Evolutionary conservation across 2,113 vertebrate species (phyloP).

Genomic region (Choloepus hoffmanni): DNA sequence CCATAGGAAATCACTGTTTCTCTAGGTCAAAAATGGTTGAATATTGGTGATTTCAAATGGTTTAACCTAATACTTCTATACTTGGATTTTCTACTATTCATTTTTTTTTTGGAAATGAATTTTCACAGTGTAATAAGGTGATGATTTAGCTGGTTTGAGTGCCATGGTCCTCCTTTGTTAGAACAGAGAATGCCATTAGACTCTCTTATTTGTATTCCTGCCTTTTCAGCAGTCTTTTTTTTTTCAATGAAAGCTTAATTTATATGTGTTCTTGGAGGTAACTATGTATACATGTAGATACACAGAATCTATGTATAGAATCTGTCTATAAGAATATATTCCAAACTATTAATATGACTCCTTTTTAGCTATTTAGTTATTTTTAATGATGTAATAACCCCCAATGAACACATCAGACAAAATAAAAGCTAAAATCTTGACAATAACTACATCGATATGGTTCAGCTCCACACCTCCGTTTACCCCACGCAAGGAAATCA

Average conservation of each 20-base stretch:
- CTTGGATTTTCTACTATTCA: background rate
- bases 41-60: background rate
- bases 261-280: background rate
- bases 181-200: background rate
- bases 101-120: background rate
- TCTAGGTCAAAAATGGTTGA: background rate
- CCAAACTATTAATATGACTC: background rate
- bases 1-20: background rate
- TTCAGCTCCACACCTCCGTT: background rate
- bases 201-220: constrained; percentile 16
- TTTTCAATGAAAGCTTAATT: background rate
- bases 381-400: constrained; percentile 31
- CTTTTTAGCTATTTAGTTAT: background rate
- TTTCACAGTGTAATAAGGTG: background rate
- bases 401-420: background rate
- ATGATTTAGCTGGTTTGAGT: background rate
- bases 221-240: background rate
- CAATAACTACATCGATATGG: background rate
- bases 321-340: background rate
- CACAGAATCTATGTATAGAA: background rate
- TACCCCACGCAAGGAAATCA: background rate
- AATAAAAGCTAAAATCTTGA: constrained; percentile 15
- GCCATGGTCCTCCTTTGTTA: background rate
- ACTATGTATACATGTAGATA: background rate
- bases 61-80: background rate